Percentiles rank a stretch among this genome's conserved stretches.
phyloP scores from a whole-genome alignment of 2,797 vertebrate species.

The Philypnodon macrostomus region DNA sequence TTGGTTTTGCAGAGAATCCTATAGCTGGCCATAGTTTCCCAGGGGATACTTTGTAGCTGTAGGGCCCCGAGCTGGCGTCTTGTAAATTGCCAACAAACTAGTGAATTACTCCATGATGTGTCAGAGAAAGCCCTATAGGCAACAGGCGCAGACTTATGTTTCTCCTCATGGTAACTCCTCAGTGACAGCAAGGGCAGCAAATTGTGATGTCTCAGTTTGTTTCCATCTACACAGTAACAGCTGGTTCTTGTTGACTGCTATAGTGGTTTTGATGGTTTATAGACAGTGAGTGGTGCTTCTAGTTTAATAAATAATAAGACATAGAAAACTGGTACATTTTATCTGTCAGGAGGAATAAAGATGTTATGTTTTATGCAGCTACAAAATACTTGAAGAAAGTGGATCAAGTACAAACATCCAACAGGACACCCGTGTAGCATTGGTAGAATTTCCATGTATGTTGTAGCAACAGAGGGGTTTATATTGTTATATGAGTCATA shows the following conservation, averaged over 20 bases:
- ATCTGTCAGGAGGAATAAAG: constrained; percentile 34
- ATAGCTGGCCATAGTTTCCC: constrained; percentile 47
- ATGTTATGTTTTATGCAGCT: no score
- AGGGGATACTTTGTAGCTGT: constrained; percentile 54
- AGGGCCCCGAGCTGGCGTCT: constrained; percentile 58
- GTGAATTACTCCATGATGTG: constrained; percentile 72
- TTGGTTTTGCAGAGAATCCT: constrained; percentile 47
- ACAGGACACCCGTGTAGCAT: no score
- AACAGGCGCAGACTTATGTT: constrained; percentile 49
- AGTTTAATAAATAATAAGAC: constrained; percentile 32
- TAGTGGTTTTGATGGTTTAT: constrained; percentile 27
- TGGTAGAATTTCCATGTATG: no score
- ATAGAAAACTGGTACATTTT: constrained; percentile 26
- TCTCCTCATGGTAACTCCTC: constrained; percentile 55
- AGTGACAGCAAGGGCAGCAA: constrained; percentile 50
- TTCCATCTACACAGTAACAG: constrained; percentile 40
- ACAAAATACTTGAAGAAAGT: no score
- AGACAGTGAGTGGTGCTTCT: constrained; percentile 7
- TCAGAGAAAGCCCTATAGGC: constrained; percentile 60
- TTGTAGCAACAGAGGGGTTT: no score
- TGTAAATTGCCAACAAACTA: constrained; percentile 70
- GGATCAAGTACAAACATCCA: no score
- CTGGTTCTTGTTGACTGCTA: constrained; percentile 26
- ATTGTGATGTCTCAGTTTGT: constrained; percentile 57
- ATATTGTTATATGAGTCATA: no score